These are phyloP conservation scores for Palythoa heliodiscus DNA, from an alignment of 92 coral and sea anemone species.

Conservation along the genomic window DNA sequence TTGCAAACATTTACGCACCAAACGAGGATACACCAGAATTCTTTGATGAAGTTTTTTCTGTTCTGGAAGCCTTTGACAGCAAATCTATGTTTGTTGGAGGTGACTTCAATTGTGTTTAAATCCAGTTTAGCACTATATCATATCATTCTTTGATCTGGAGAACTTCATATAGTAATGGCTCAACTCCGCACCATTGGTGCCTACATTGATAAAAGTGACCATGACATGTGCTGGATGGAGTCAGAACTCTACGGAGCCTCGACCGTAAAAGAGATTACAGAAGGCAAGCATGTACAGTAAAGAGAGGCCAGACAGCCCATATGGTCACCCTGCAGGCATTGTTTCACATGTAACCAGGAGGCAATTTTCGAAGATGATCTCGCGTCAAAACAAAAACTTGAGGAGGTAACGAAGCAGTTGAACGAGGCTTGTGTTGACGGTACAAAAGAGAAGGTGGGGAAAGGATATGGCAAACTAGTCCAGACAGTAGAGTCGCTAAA, in stretches of 20 bases:
- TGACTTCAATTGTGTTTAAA: too few relatives aligned
- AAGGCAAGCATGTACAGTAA: conserved; percentile 53
- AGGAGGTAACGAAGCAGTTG: conserved; percentile 23
- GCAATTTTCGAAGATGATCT: neutral
- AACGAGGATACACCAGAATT: neutral
- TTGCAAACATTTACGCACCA: neutral
- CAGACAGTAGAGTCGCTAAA: conserved; percentile 1
- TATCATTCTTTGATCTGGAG: conserved; percentile 53
- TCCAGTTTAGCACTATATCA: conserved; percentile 13
- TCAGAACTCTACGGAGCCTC: conserved; percentile 54
- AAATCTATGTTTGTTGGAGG: too few relatives aligned
- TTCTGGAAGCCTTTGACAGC: neutral
- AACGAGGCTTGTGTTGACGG: conserved; percentile 39
- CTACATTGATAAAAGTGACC: conserved; percentile 51
- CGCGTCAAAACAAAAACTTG: neutral
- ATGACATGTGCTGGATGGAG: conserved; percentile 46
- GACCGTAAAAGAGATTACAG: conserved; percentile 43
- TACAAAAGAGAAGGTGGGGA: conserved; percentile 37
- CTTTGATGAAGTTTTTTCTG: neutral
- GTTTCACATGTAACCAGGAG: conserved; percentile 23
- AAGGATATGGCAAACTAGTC: conserved; percentile 2
- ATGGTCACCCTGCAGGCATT: conserved; percentile 32
- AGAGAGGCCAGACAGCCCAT: conserved; percentile 50
- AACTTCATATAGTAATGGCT: conserved; percentile 35
- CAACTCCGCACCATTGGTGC: conserved; percentile 48